Conservation (phyloP, 2,888 invertebrate genomes). For the Parnassius glacialis region DNA sequence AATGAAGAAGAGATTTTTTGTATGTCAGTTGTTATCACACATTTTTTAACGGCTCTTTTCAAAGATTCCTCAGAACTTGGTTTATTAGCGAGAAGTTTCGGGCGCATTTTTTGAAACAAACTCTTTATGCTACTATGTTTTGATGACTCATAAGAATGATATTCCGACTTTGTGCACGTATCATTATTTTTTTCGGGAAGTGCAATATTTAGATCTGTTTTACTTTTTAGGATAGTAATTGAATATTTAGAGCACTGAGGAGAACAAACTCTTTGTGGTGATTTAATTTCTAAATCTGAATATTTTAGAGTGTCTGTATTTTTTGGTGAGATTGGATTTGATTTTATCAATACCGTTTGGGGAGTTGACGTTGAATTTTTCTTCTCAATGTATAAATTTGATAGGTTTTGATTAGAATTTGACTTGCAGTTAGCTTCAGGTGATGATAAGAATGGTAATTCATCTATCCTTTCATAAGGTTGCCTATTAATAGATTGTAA, state of each 20-base stretch:
- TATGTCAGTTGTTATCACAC: conserved; percentile 15
- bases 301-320: background rate
- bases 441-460: background rate
- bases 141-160: background rate
- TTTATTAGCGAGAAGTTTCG: conserved; percentile 11
- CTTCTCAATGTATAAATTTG: background rate
- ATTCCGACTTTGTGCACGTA: conserved; percentile 4
- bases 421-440: background rate
- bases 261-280: background rate
- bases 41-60: conserved; percentile 2
- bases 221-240: background rate
- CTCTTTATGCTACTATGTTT: conserved; percentile 17
- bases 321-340: background rate
- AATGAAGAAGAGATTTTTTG: conserved; percentile 11
- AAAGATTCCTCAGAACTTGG: conserved; percentile 10
- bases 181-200: conserved; percentile 4
- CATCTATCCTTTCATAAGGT: background rate
- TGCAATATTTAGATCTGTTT: background rate
- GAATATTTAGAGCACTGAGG: background rate
- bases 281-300: background rate
- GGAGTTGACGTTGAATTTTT: background rate
- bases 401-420: background rate
- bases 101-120: conserved; percentile 9
- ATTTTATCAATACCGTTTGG: background rate
- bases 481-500: background rate